These are phyloP conservation scores for Lapara coniferarum DNA, from an alignment of 2,888 invertebrate genomes.

Conservation along the genomic window DNA sequence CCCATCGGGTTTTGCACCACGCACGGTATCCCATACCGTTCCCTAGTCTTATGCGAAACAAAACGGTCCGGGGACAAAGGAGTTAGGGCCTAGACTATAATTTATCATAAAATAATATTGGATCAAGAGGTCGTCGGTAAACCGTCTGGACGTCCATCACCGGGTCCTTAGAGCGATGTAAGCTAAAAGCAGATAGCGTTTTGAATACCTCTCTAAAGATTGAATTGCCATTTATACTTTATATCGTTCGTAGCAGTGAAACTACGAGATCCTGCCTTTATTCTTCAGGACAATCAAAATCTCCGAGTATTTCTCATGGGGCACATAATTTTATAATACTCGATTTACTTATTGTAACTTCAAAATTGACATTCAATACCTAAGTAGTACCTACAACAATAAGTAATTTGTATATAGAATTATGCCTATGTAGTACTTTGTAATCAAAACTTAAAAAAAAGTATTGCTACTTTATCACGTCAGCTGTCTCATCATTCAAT, in stretches of 20 bases:
- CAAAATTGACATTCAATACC: too few relatives aligned
- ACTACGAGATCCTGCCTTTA: too few relatives aligned
- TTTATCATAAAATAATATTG: constrained; percentile 52
- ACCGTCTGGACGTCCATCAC: not conserved
- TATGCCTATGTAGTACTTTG: not conserved
- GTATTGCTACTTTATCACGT: too few relatives aligned
- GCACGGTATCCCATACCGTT: too few relatives aligned
- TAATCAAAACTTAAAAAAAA: not conserved
- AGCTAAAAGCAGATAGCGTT: not conserved
- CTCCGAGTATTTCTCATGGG: too few relatives aligned
- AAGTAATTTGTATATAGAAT: too few relatives aligned
- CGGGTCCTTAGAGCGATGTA: not conserved
- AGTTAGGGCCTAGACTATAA: constrained; percentile 34
- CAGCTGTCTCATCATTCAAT: too few relatives aligned
- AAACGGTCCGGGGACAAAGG: constrained; percentile 43
- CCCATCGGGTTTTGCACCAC: too few relatives aligned
- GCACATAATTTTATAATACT: too few relatives aligned
- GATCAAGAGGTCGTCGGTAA: constrained; percentile 36
- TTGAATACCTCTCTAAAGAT: not conserved
- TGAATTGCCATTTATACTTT: too few relatives aligned
- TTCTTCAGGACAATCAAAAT: not conserved
- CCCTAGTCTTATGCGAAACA: not conserved
- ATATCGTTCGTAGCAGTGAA: not conserved
- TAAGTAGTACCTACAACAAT: too few relatives aligned
- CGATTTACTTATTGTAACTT: too few relatives aligned